Evolutionary conservation across 2,797 vertebrate species (phyloP), one percentile per base, ranked within the genome.

Genomic region (Galago senegalensis): DNA sequence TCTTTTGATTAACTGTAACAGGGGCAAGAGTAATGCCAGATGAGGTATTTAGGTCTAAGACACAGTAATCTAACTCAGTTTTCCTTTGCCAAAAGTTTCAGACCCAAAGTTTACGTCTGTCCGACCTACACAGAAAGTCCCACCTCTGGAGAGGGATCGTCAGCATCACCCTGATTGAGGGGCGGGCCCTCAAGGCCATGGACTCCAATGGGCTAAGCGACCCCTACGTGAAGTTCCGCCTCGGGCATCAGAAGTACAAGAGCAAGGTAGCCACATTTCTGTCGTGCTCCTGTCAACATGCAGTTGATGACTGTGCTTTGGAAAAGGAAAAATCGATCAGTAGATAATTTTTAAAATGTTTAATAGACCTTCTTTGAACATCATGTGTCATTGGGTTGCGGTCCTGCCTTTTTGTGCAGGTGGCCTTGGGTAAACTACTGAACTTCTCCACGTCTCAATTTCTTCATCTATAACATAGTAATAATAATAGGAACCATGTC

Each of bases 141-240:
- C 99, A 99, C 96, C 98, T 99, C n/a, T 99, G 99, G 99, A 99
- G 99, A 98, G 99, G 99, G 2, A 99, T 99, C 73, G 99, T 99
- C 86, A 99, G 99, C 98, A 98, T 99, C 96, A 99, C 99, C 60
- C 98, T 99, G 77, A 99, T 99, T 53, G 99, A 99, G 97, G 99
- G 99, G 18, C 98, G 98, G n/a, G 98, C 98, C 75, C 99, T 99
- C 56, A 99, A 99, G 97, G 99, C 99, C 0, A 99, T 99, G 99
- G 99, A 99, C 95, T 89, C 98, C 96, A 99, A 99, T 17, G 99
- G 99, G 61, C 94, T 99, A 81, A 99, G 99, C 70, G 99, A 99
- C 97, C 99, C 99, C 12, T 99, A 99, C 0, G 99, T 99, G 97
- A 99, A 99, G 98, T 99, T 99, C 97, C 98, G 99, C 23, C 97